A percentile compares a stretch with the other conserved stretches of the same genome.
phyloP scores from a whole-genome alignment of 2,888 invertebrate genomes.

The Cotesia congregata region DNA sequence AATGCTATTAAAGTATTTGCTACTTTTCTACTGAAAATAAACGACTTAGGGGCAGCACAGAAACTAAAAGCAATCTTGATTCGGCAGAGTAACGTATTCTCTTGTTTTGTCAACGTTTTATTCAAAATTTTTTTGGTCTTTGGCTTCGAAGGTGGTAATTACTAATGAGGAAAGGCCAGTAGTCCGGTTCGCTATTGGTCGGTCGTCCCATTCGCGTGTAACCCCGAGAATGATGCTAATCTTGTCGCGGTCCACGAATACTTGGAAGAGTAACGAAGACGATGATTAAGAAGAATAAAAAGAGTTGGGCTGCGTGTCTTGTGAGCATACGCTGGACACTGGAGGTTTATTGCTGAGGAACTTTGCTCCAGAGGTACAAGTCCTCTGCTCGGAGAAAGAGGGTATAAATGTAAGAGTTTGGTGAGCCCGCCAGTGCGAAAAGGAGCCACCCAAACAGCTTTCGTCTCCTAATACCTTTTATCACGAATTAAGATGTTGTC shows the following conservation, averaged over 20 bases:
- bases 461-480: conserved; percentile 61
- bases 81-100: conserved; percentile 41
- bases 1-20: conserved; percentile 26
- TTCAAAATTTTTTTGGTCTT: conserved; percentile 21
- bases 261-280: conserved; percentile 53
- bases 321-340: conserved; percentile 47
- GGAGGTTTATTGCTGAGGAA: conserved; percentile 11
- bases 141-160: conserved; percentile 55
- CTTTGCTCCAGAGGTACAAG: neutral
- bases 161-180: conserved; percentile 53
- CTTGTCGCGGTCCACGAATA: conserved; percentile 61
- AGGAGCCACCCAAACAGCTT: conserved; percentile 49
- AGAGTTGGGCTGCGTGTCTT: conserved; percentile 52
- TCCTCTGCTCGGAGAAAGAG: neutral
- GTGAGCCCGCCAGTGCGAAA: conserved; percentile 24
- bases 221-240: conserved; percentile 64
- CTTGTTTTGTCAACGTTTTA: conserved; percentile 25
- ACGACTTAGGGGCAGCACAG: no score
- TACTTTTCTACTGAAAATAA: no score
- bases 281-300: neutral
- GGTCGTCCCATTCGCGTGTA: conserved; percentile 61
- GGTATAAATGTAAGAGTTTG: neutral
- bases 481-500: conserved; percentile 59
- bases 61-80: conserved; percentile 43
- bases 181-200: conserved; percentile 53